These are phyloP conservation scores for Myotis pilosus DNA, from an alignment of 2,797 vertebrate species.

Conservation along the genomic window DNA sequence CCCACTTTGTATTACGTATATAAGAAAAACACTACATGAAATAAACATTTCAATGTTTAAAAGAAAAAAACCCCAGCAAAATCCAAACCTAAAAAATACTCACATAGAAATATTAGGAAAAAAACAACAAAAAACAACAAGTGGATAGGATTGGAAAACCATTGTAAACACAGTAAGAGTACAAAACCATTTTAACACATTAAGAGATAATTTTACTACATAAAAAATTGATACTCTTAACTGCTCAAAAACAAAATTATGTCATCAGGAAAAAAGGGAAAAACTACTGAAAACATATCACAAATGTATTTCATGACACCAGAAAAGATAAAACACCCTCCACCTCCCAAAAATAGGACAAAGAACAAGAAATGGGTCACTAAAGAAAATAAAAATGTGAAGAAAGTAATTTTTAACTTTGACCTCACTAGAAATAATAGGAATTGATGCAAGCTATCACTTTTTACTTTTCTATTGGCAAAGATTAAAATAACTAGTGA, in stretches of 20 bases:
- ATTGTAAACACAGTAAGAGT: background rate
- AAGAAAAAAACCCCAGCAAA: background rate
- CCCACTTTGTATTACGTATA: background rate
- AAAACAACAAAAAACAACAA: background rate
- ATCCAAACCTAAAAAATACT: background rate
- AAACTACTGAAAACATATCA: background rate
- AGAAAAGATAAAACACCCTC: background rate
- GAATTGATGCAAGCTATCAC: background rate
- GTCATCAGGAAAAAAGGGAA: background rate
- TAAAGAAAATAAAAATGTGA: background rate
- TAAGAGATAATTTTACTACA: background rate
- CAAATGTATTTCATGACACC: background rate
- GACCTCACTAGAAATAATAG: background rate
- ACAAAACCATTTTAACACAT: background rate
- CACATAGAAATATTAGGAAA: background rate
- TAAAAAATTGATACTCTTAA: background rate
- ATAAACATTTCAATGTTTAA: background rate
- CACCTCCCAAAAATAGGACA: background rate
- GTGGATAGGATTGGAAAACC: background rate
- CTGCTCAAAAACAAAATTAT: slow-evolving; percentile 19
- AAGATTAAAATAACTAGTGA: background rate
- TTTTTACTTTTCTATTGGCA: background rate
- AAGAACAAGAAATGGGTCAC: background rate
- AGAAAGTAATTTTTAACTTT: background rate
- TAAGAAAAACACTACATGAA: background rate